Evolutionary conservation across 2,113 vertebrate genomes (phyloP), one percentile per base, ranked within the genome.

Genomic region (Pavo muticus): DNA sequence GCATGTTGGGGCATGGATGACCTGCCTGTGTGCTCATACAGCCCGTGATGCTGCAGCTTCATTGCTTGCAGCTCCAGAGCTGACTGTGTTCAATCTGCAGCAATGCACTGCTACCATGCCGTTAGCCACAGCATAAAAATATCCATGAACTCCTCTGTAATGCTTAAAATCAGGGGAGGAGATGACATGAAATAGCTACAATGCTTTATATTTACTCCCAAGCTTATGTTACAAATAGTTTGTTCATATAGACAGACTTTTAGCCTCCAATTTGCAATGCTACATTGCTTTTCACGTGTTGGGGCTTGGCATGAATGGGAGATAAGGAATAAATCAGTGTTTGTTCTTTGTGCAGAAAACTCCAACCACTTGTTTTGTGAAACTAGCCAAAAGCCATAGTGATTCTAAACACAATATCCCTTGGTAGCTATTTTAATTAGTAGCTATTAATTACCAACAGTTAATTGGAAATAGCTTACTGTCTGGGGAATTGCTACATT

Each of bases 381-480:
- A 78, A 68, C 14, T 54, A 79, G 40, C 52, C 57, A 78, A 75
- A 74, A 87, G 27, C 47, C 64, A 16, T 56, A 82, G 45, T 64
- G 64, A 45, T 85, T 70, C 67, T 63, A 90, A 90, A 86, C 32
- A 77, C 60, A 68, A 16, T 64, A 90, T 70, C 25, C 37, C 54
- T 63, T 4, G 0, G 30, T 25, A 91, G 39, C 42, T 72, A 50
- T 71, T 91, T 87, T 87, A 84, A 91, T 95, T 91, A 94, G 72
- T 80, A 83, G 45, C 56, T 80, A 77, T 85, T 91, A 87, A 91
- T 95, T 91, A 94, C 54, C 47, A 60, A 42, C 32, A 56, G 42
- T 82, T 90, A 91, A 91, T 93, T 94, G 57, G 61, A 92, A 84
- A 75, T 72, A 25, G 5, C 74, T 92, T 91, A 79, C 54, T 89